Conservation (phyloP, 2,113 vertebrate genomes). For the Lates calcarifer region DNA sequence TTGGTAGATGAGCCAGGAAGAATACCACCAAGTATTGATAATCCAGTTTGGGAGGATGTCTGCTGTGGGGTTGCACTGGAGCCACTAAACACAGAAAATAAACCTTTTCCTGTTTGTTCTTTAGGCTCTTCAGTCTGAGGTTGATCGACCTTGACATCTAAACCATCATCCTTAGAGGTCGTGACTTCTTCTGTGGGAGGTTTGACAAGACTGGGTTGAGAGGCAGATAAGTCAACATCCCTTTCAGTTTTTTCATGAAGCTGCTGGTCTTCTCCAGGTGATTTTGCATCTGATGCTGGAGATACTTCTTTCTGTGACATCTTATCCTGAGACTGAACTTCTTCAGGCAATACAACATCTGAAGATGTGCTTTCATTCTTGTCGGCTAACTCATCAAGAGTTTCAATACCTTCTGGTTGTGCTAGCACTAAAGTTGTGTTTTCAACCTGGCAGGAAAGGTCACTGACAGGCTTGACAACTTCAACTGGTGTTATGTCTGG, state of each 20-base stretch:
- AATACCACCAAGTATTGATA: constrained; percentile 82
- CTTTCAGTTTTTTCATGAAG: constrained; percentile 17
- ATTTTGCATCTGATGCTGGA: constrained; percentile 24
- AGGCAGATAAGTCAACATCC: constrained; percentile 8
- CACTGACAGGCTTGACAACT: constrained; percentile 7
- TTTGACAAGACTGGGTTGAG: constrained; percentile 30
- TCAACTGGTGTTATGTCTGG: constrained; percentile 17
- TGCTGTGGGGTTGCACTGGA: constrained; percentile 62
- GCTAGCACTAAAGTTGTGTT: constrained; percentile 4
- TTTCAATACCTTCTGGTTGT: constrained; percentile 10
- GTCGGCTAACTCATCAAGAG: background rate
- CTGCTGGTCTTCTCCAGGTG: constrained; percentile 15
- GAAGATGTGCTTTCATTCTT: constrained; percentile 20
- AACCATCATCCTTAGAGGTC: constrained; percentile 37
- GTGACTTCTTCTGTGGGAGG: constrained; percentile 38
- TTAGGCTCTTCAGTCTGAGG: constrained; percentile 47
- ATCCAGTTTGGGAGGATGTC: constrained; percentile 66
- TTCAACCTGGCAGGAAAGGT: background rate
- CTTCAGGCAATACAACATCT: constrained; percentile 3
- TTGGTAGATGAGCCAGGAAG: constrained; percentile 77
- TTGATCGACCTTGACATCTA: constrained; percentile 30
- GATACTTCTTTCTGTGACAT: constrained; percentile 17
- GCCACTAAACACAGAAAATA: constrained; percentile 79
- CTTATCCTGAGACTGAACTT: background rate
- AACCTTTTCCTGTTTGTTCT: constrained; percentile 70